phyloP scores from a whole-genome alignment of 1,140 invertebrate genomes.

The Euura saliciscinereae region DNA sequence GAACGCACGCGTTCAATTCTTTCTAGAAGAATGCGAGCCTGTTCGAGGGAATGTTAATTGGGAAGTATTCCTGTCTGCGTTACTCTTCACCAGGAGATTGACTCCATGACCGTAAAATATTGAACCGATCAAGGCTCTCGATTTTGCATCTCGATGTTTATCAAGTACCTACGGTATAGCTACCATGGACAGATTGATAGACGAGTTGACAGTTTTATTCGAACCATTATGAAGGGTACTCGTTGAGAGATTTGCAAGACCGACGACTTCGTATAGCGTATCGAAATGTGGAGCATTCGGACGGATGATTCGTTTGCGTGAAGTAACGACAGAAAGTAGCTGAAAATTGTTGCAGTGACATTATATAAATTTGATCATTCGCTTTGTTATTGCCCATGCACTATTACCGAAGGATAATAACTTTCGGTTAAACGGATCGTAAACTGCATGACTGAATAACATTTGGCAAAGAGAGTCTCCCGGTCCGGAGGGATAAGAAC shows the following conservation, averaged over 20 bases:
- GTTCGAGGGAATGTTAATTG: no score
- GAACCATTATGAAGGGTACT: neutral
- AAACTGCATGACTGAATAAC: neutral
- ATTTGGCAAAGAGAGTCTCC: neutral
- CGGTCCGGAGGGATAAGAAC: no score
- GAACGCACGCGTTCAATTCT: no score
- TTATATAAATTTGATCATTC: neutral
- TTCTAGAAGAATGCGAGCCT: no score
- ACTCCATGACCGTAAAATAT: no score
- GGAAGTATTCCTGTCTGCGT: no score
- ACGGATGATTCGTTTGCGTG: neutral
- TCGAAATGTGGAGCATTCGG: neutral
- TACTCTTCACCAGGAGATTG: no score
- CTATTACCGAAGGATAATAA: neutral
- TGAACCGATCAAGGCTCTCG: no score
- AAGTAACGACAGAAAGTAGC: neutral
- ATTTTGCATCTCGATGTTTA: no score
- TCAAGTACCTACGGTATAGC: no score
- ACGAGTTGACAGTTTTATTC: no score
- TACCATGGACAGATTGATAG: no score
- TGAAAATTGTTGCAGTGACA: neutral
- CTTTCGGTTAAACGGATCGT: neutral
- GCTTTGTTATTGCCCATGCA: neutral
- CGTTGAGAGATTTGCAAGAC: neutral
- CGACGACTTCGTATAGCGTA: neutral